Evolutionary conservation across 2,888 invertebrate genomes (phyloP).

Genomic region (Metacarcinus magister): DNA sequence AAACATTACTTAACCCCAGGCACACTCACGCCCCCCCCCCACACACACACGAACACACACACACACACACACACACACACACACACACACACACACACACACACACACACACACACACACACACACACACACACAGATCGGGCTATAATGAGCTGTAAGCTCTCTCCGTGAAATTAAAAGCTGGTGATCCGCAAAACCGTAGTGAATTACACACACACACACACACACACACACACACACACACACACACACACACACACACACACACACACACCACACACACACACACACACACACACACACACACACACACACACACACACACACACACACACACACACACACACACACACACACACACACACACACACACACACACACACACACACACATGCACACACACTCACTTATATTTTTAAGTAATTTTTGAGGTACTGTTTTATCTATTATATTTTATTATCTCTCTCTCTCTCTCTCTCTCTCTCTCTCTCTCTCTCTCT

Average conservation of each 20-base stretch:
- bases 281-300: neutral
- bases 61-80: conserved; percentile 14
- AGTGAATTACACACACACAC: no score
- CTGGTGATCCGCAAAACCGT: no score
- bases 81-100: neutral
- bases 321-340: conserved; percentile 5
- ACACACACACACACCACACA: no score
- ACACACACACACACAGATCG: neutral
- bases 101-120: conserved; percentile 14
- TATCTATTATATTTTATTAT: no score
- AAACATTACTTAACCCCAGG: no score
- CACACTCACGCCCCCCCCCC: no score
- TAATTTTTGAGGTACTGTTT: no score
- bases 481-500: conserved; percentile 26
- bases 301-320: conserved; percentile 14
- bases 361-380: conserved; percentile 5
- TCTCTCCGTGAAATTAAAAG: no score
- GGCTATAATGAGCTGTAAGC: no score
- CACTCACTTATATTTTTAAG: neutral
- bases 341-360: neutral
- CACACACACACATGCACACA: neutral
- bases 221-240: no score
- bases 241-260: no score
- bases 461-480: neutral
- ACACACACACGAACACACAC: neutral